Evolutionary conservation across 2,797 vertebrate genomes (phyloP).

Genomic region (Brachyalestes nurse): DNA sequence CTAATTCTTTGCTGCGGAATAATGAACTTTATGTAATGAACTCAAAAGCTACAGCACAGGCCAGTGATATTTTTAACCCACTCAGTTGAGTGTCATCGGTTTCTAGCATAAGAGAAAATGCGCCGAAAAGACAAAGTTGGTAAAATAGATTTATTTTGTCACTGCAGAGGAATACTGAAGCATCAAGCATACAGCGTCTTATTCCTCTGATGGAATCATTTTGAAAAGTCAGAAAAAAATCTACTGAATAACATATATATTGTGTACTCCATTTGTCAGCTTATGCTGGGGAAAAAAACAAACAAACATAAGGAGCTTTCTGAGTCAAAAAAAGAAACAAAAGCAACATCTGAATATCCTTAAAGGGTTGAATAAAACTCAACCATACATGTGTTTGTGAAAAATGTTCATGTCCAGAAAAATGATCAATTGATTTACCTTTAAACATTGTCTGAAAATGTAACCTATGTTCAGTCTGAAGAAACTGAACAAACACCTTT

Average conservation of each 20-base stretch:
- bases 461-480: slow-evolving; percentile 11
- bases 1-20: slow-evolving; percentile 8
- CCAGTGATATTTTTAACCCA: neutral
- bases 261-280: neutral
- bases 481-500: slow-evolving; percentile 1
- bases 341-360: slow-evolving; percentile 35
- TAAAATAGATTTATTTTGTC: slow-evolving; percentile 60
- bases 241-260: slow-evolving; percentile 18
- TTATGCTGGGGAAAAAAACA: slow-evolving; percentile 2
- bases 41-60: neutral
- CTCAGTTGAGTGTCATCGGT: neutral
- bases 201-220: slow-evolving; percentile 20
- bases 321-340: slow-evolving; percentile 42
- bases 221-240: slow-evolving; percentile 7
- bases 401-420: slow-evolving; percentile 32
- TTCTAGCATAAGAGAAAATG: slow-evolving; percentile 12
- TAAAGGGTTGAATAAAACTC: slow-evolving; percentile 77
- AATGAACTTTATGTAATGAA: slow-evolving; percentile 12
- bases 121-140: neutral
- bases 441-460: slow-evolving; percentile 16
- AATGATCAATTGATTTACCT: slow-evolving; percentile 26
- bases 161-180: slow-evolving; percentile 50
- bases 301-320: neutral
- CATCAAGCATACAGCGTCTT: slow-evolving; percentile 20
- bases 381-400: slow-evolving; percentile 60